Percentiles rank a stretch among this genome's conserved stretches.
These are phyloP conservation scores for Caretta caretta DNA, from an alignment of 2,113 vertebrate species.

Conservation along the genomic window DNA sequence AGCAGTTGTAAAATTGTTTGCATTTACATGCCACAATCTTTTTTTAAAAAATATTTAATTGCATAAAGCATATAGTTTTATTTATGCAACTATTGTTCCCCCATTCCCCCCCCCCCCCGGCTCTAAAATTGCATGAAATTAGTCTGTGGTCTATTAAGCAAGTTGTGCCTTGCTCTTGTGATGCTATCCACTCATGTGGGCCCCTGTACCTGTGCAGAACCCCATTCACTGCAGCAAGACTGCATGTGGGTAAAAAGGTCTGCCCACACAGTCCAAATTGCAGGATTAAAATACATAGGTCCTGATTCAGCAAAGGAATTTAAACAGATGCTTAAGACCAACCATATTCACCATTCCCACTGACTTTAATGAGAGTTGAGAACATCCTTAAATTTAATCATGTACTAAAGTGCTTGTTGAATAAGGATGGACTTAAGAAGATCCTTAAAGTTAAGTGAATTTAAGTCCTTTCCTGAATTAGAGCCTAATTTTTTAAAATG, in stretches of 20 bases:
- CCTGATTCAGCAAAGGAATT: neutral
- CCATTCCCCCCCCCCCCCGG: neutral
- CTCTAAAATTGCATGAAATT: conserved; percentile 25
- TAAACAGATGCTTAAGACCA: neutral
- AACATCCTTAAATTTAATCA: neutral
- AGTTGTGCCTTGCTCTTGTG: neutral
- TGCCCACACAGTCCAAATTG: neutral
- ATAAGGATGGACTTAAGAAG: neutral
- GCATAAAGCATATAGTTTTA: conserved; percentile 3
- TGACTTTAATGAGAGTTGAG: neutral
- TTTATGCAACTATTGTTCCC: conserved; percentile 19
- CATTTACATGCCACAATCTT: conserved; percentile 34
- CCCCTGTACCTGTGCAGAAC: neutral
- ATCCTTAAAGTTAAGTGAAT: neutral
- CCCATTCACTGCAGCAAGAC: neutral
- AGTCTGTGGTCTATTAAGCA: neutral
- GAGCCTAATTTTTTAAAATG: neutral
- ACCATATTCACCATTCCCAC: neutral
- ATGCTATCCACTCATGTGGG: neutral
- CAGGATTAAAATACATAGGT: neutral
- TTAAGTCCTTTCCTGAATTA: neutral
- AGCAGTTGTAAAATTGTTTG: conserved; percentile 55
- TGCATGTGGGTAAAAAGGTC: neutral
- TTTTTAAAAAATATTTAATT: conserved; percentile 1
- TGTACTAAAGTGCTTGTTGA: neutral